Conservation (phyloP, 2,113 vertebrate genomes). For the Rissa tridactyla region DNA sequence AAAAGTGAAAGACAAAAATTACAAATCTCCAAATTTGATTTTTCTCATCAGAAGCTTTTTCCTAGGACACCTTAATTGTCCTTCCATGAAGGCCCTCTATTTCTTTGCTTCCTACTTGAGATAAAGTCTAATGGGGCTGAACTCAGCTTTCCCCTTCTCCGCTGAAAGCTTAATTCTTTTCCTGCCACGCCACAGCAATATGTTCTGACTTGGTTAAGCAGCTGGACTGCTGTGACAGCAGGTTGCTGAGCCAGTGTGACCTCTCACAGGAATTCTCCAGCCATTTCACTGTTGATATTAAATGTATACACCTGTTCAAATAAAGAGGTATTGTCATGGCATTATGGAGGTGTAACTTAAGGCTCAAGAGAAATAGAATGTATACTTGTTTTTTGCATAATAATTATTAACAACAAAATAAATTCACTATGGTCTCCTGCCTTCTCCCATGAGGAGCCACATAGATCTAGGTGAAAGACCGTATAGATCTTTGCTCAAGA, state of each 20-base stretch:
- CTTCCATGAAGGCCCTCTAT: not conserved
- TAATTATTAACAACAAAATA: not conserved
- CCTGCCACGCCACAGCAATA: not conserved
- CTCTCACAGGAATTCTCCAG: not conserved
- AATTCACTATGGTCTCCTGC: not conserved
- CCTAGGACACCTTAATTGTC: not conserved
- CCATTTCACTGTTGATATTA: not conserved
- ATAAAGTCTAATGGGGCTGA: not conserved
- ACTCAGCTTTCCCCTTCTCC: not conserved
- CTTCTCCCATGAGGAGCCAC: not conserved
- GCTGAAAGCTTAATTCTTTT: slow-evolving; percentile 2
- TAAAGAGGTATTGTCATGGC: not conserved
- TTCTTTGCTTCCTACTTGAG: not conserved
- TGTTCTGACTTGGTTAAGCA: not conserved
- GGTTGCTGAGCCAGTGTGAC: not conserved
- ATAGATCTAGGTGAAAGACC: not conserved
- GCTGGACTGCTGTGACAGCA: not conserved
- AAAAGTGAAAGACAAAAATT: not conserved
- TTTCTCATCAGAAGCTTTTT: not conserved
- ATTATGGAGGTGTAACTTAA: not conserved
- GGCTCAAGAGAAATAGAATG: not conserved
- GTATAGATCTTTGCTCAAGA: not conserved
- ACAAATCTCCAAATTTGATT: not conserved
- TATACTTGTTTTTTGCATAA: not conserved
- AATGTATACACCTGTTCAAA: not conserved